Percentiles rank a stretch among this genome's conserved stretches.
phyloP scores from a whole-genome alignment of 2,888 invertebrate genomes.

The Rhagium mordax region DNA sequence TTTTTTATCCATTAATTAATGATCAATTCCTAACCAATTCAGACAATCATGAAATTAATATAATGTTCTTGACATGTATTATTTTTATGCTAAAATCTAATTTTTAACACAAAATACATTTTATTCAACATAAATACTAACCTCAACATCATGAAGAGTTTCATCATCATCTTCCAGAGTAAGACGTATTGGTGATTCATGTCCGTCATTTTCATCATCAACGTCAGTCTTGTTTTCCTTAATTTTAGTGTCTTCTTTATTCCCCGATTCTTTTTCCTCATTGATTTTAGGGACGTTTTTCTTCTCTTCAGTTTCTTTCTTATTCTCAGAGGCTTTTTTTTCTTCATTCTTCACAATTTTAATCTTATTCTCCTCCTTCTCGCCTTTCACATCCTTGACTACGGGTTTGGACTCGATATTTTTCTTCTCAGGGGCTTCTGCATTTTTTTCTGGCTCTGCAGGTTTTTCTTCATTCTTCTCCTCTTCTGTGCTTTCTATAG shows the following conservation, averaged over 20 bases:
- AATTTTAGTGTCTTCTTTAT: slow-evolving; percentile 44
- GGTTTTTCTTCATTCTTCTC: slow-evolving; percentile 66
- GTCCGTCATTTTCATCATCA: slow-evolving; percentile 49
- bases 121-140: slow-evolving; percentile 27
- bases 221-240: slow-evolving; percentile 44
- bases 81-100: slow-evolving; percentile 10
- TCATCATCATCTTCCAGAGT: slow-evolving; percentile 65
- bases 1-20: too few relatives aligned
- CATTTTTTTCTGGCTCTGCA: slow-evolving; percentile 23
- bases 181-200: slow-evolving; percentile 59
- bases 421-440: slow-evolving; percentile 24
- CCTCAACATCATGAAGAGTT: slow-evolving; percentile 62
- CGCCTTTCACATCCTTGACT: slow-evolving; percentile 30
- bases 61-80: too few relatives aligned
- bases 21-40: too few relatives aligned
- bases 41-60: too few relatives aligned
- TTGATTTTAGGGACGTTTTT: slow-evolving; percentile 31
- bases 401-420: background rate
- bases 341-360: slow-evolving; percentile 45
- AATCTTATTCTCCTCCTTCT: background rate
- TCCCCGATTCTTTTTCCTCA: slow-evolving; percentile 53
- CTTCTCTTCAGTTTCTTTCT: slow-evolving; percentile 49
- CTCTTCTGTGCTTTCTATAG: slow-evolving; percentile 40
- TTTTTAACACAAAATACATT: slow-evolving; percentile 20
- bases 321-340: slow-evolving; percentile 15